Evolutionary conservation across 1,140 invertebrate species (phyloP), one percentile per base, ranked within the genome.

Genomic region (Diprion similis): DNA sequence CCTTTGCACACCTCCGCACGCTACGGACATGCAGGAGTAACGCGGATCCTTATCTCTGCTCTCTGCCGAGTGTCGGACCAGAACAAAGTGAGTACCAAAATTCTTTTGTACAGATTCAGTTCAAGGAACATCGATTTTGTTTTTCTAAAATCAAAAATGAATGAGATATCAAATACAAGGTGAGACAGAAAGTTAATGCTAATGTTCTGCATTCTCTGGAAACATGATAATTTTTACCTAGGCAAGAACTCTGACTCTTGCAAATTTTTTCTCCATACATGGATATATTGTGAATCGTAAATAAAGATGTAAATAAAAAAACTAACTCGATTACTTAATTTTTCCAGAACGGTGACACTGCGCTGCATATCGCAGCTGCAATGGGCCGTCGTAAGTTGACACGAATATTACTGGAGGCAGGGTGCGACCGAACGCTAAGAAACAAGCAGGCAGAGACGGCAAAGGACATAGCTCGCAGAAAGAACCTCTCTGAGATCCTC

Each of bases 11-110:
- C 98, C 7, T 95, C 97, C 9, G 96, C 97, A 0, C 91, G 98
- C 13, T 98, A 95, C 81, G 98, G 98, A 0, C 97, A 99, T 87
- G 98, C 97, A 0, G 98, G 98, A 17, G 98, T 99, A 46, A 95
- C 95, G 0, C 89, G 97, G 45, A 99, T 99, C 75, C 90, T 99
- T 10, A 94, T 99, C 73, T 98, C 96, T 68, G 97, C 96, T 6
- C 89, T 94, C 70, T 96, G 95, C 82, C 91, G 93, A 76, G 93
- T 97, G 37, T 95, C 95, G 69, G 94, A 96, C 84, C 95, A 96
- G 78, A 99, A 99, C 85, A 97, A 98, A 87, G 93, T 94, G 83
- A 84, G 79, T 77, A 66, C 0, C 37, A 18, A 37, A 37, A 37
- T 37, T 37, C 2, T 37, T 37, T 37, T 37, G 6, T 37, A 37